Base-by-base conservation (phyloP, 2,113 vertebrate species). In the Dicentrarchus labrax region DNA sequence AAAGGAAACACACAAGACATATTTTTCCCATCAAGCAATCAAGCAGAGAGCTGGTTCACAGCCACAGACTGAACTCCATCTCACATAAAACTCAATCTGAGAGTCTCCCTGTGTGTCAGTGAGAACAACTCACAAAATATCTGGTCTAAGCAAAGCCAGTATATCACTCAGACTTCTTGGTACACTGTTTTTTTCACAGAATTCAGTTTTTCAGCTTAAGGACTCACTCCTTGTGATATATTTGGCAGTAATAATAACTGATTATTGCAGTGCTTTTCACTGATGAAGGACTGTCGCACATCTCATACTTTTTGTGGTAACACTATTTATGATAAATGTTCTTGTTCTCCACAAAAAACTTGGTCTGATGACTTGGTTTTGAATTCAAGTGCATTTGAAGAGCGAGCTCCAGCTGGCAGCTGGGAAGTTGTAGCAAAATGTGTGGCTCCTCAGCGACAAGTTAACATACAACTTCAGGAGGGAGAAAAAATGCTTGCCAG, bases 71-170 rank as follows among this genome's bases (percentile, higher is more conserved):
- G 66, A 76, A 82, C 67, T 79, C 77, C 83, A 72, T 83, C 69
- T 10, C 50, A 81, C 64, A 86, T 45, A 69, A 80, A 86, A 89
- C 67, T 86, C 78, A 90, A 91, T 88, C 76, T 76, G n/a, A 70
- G 70, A 73, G 50, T 45, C 64, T 84, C 53, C 56, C 74, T 56
- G 68, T 77, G 81, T 83, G 78, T 89, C 77, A 86, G 51, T 65
- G 83, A 68, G 48, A 81, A 82, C 69, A 73, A 51, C 36, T 56
- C 38, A 19, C 24, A 64, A 77, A 68, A 13, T 15, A 51, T 47
- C 62, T 64, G 21, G 21, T 67, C 64, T 66, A 39, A 69, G 51
- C 47, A 60, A 47, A 51, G 39, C n/a, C 38, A 62, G 38, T 16
- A 4, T 13, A 74, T 59, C 11, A 6, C 9, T 62, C 21, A 57